Evolutionary conservation across 2,888 invertebrate species (phyloP), one percentile per base, ranked within the genome.

Genomic region (Metellina segmentata): DNA sequence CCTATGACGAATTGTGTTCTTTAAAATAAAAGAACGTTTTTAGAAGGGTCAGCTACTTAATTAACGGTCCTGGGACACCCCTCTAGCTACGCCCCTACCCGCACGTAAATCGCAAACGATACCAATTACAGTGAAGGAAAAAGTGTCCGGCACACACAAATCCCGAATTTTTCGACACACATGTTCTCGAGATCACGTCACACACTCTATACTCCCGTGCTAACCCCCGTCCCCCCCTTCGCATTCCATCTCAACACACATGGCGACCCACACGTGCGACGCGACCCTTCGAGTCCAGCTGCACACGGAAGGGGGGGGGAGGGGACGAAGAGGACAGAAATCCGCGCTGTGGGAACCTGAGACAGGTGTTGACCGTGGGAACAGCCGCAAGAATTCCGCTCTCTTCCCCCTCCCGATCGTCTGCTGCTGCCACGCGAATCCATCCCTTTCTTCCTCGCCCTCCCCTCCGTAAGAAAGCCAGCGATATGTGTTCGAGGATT

Each of bases 331-430:
- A 74, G 51, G 48, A 61, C 34, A 49, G 75, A 52, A 75, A 53
- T 53, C 71, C 74, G 82, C 51, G 85, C 34, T 85, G 85, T 91
- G 91, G 91, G 91, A 91, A 91, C 78, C 77, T 49, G 87, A 91
- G 91, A 91, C 91, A 91, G 91, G 91, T 91, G 91, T 78, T 77
- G 83, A 79, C 91, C 87, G 87, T 87, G 87, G 91, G 87, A 87
- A 87, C 71, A 87, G 20, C 78, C 72, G 83, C 82, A 83, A 81
- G 86, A 86, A 91, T 85, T 91, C 85, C 86, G 81, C 81, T 90
- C 51, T 81, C 49, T 79, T 69, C 13, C 75, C 69, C 74, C 75
- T 19, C 16, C 70, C 77, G 20, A 13, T 49, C 61, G 74, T 75
- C 81, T 81, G 74, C 74, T 89, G 51, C 89, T 85, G 90, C 90